A percentile compares a stretch with the other conserved stretches of the same genome.
phyloP scores from a whole-genome alignment of 2,113 vertebrate genomes.

The Tringa solitaria region DNA sequence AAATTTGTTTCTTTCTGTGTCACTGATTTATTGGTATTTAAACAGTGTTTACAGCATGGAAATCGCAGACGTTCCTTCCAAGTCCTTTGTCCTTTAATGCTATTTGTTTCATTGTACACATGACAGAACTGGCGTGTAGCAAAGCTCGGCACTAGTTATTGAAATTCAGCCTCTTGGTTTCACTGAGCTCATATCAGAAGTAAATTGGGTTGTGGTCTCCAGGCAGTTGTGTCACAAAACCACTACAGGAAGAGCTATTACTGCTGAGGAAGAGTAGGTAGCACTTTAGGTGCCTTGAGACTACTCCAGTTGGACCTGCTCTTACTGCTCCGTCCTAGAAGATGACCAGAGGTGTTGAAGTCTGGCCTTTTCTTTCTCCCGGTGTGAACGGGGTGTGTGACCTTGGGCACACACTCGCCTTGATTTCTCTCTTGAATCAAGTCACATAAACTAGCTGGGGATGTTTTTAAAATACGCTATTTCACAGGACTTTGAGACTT shows the following conservation, averaged over 20 bases:
- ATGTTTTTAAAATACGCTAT: background rate
- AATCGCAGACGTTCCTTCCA: background rate
- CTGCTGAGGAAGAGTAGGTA: background rate
- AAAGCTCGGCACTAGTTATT: background rate
- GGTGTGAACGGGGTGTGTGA: background rate
- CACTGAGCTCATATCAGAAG: background rate
- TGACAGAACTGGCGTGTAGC: background rate
- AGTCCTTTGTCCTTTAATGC: background rate
- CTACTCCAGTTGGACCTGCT: background rate
- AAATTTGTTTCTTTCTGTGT: background rate
- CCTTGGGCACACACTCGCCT: background rate
- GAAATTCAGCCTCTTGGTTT: background rate
- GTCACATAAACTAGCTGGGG: background rate
- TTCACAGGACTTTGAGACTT: background rate
- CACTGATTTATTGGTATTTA: background rate
- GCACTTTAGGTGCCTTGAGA: background rate
- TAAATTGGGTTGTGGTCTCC: background rate
- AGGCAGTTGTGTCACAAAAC: background rate
- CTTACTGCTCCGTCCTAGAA: background rate
- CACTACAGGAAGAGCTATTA: background rate
- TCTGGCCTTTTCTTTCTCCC: background rate
- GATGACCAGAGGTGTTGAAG: background rate
- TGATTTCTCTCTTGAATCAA: background rate
- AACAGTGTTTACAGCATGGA: background rate
- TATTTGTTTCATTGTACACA: background rate